Conservation (phyloP, 2,888 invertebrate species). For the Dromius quadrimaculatus region DNA sequence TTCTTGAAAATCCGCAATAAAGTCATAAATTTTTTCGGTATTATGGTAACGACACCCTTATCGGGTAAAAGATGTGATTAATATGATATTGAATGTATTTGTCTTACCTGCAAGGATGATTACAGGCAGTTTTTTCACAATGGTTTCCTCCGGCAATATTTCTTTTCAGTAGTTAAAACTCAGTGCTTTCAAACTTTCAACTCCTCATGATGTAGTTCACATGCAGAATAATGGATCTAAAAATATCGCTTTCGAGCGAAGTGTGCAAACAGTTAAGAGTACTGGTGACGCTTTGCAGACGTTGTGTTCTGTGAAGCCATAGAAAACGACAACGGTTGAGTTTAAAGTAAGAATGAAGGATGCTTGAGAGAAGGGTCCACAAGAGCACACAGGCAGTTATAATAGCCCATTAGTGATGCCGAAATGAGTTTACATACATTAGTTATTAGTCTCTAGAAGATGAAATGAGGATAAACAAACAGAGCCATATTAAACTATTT, state of each 20-base stretch:
- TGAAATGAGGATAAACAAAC: background rate
- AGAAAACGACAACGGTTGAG: constrained; percentile 16
- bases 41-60: too few species aligned
- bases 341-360: constrained; percentile 50
- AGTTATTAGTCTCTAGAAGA: constrained; percentile 8
- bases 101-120: too few species aligned
- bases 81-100: too few species aligned
- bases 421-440: constrained; percentile 44
- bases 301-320: background rate
- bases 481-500: background rate
- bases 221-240: constrained; percentile 5
- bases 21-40: too few species aligned
- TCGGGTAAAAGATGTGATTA: too few species aligned
- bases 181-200: too few species aligned
- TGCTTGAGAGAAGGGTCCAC: constrained; percentile 43
- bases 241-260: background rate
- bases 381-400: constrained; percentile 42
- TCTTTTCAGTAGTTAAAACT: too few species aligned
- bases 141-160: too few species aligned
- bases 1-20: too few species aligned
- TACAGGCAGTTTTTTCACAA: too few species aligned
- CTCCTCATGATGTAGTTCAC: too few species aligned
- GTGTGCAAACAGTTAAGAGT: constrained; percentile 13
- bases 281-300: background rate
- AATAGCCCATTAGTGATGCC: constrained; percentile 49